Conservation (phyloP, 2,797 vertebrate species). For the Pachyuromys duprasi region DNA sequence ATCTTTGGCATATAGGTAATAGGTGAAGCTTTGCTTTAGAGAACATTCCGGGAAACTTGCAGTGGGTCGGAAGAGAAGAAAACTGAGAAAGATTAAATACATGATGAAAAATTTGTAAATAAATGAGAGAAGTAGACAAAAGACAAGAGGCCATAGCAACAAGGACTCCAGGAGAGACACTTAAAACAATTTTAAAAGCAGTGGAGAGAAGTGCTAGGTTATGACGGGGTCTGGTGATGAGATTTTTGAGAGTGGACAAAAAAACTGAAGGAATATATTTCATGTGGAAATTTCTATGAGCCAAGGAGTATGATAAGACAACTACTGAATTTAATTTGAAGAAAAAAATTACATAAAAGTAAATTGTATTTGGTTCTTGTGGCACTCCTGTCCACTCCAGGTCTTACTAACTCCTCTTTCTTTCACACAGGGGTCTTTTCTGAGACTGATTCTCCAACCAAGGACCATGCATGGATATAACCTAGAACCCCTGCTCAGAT, state of each 20-base stretch:
- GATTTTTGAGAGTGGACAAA: background rate
- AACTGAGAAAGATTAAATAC: background rate
- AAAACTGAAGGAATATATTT: background rate
- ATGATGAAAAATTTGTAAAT: background rate
- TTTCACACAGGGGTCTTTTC: no score
- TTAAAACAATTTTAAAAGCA: background rate
- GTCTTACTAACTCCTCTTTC: no score
- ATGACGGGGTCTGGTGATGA: background rate
- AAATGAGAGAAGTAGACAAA: background rate
- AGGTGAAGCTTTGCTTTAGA: background rate
- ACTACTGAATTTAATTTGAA: background rate
- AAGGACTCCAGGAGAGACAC: background rate
- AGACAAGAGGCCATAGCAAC: background rate
- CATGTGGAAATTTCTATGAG: background rate
- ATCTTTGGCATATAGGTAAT: background rate
- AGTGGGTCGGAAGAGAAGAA: background rate
- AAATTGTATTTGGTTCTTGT: no score
- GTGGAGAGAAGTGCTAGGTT: background rate
- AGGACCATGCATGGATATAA: no score
- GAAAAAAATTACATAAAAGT: background rate
- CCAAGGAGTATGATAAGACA: background rate
- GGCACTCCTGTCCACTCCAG: no score
- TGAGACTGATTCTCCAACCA: no score
- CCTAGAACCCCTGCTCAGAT: no score
- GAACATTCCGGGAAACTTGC: background rate